Evolutionary conservation across 1,140 invertebrate genomes (phyloP).

Genomic region (Portunus trituberculatus): DNA sequence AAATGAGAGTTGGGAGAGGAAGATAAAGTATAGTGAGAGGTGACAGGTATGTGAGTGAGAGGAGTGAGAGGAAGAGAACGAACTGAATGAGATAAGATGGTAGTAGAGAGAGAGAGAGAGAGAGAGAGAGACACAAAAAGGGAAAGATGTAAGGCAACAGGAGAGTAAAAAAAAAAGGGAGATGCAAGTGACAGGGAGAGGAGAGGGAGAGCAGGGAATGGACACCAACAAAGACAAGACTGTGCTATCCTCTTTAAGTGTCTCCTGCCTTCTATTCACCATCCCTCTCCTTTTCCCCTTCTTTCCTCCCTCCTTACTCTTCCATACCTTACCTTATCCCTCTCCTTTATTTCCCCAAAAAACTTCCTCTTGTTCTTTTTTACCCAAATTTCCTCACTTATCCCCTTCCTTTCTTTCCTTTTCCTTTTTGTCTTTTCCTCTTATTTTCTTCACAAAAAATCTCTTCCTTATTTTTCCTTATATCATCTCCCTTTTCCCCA

Average conservation of each 20-base stretch:
- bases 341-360: no score
- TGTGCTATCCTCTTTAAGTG: slow-evolving; percentile 46
- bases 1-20: slow-evolving; percentile 1
- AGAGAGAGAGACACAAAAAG: neutral
- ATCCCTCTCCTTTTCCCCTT: neutral
- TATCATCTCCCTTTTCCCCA: neutral
- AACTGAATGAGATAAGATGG: neutral
- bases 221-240: neutral
- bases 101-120: neutral
- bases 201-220: slow-evolving; percentile 23
- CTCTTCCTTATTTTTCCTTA: neutral
- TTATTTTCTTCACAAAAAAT: no score
- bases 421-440: neutral
- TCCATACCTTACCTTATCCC: no score
- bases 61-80: neutral
- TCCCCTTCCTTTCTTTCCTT: neutral
- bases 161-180: neutral
- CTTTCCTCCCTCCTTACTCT: slow-evolving; percentile 15
- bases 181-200: neutral
- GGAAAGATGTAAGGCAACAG: neutral
- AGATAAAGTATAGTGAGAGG: neutral
- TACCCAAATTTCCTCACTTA: no score
- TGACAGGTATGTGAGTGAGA: neutral
- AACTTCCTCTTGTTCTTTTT: no score
- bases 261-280: neutral